Evolutionary conservation across 2,888 invertebrate genomes (phyloP).

Genomic region (Philhelius pedissequus): DNA sequence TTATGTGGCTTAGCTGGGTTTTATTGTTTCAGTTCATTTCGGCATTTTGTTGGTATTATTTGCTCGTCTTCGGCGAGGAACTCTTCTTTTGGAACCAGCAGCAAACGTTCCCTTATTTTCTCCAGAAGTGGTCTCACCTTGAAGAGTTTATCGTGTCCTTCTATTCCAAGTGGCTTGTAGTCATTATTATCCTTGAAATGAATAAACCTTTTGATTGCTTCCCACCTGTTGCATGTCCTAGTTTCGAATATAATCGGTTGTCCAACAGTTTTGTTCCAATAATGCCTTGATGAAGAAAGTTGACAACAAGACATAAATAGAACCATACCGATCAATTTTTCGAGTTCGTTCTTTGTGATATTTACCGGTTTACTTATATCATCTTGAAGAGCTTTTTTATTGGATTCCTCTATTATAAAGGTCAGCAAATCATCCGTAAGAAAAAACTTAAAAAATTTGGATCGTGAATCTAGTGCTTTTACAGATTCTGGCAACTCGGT

Average conservation of each 20-base stretch:
- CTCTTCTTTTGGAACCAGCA: conserved; percentile 23
- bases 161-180: conserved; percentile 3
- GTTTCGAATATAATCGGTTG: not conserved
- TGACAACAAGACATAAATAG: not conserved
- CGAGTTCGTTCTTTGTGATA: not conserved
- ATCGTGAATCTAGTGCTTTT: not conserved
- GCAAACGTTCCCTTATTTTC: too few species aligned
- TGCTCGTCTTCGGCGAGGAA: conserved; percentile 1
- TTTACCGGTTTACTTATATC: not conserved
- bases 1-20: too few species aligned
- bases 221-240: conserved; percentile 19
- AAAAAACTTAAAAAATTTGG: not conserved
- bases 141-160: conserved; percentile 31
- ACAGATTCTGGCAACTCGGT: not conserved
- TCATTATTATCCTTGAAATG: conserved; percentile 40
- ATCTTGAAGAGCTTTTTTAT: not conserved
- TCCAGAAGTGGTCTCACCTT: conserved; percentile 17
- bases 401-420: not conserved
- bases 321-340: not conserved
- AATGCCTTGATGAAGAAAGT: not conserved
- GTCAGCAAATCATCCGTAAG: not conserved
- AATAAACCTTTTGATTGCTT: conserved; percentile 22
- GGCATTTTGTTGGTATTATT: too few species aligned
- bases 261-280: conserved; percentile 13
- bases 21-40: too few species aligned